Percentiles rank a stretch among this genome's conserved stretches.
phyloP scores from a whole-genome alignment of 2,888 invertebrate genomes.

The Campoplex nolae region DNA sequence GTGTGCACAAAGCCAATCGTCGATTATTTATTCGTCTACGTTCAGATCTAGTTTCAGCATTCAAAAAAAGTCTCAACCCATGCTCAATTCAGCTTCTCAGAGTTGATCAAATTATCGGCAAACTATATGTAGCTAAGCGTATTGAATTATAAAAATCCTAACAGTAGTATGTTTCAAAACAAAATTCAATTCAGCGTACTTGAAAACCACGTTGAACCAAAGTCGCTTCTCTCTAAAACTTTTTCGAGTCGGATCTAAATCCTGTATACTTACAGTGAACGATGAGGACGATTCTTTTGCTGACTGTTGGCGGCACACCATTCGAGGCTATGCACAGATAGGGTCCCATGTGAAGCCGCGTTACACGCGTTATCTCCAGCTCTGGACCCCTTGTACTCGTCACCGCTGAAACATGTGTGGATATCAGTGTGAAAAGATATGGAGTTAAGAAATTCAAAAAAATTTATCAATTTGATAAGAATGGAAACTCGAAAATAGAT shows the following conservation, averaged over 20 bases:
- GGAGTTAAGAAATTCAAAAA: not conserved
- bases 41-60: too few relatives aligned
- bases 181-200: too few relatives aligned
- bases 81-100: too few relatives aligned
- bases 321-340: conserved; percentile 92
- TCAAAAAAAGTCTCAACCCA: too few relatives aligned
- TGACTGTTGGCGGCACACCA: conserved; percentile 88
- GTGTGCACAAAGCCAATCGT: too few relatives aligned
- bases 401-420: conserved; percentile 82
- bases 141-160: too few relatives aligned
- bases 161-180: too few relatives aligned
- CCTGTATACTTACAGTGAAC: conserved; percentile 91
- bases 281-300: conserved; percentile 86
- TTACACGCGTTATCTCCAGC: conserved; percentile 89
- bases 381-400: conserved; percentile 88
- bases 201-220: too few relatives aligned
- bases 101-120: too few relatives aligned
- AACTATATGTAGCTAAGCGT: too few relatives aligned
- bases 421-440: not conserved
- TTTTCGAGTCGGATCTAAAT: not conserved
- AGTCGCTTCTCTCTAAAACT: too few relatives aligned
- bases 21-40: too few relatives aligned
- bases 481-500: not conserved
- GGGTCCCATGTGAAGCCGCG: conserved; percentile 91
- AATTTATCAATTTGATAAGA: not conserved